Conservation (phyloP, 2,797 vertebrate genomes). For the Eurystomus glaucurus region DNA sequence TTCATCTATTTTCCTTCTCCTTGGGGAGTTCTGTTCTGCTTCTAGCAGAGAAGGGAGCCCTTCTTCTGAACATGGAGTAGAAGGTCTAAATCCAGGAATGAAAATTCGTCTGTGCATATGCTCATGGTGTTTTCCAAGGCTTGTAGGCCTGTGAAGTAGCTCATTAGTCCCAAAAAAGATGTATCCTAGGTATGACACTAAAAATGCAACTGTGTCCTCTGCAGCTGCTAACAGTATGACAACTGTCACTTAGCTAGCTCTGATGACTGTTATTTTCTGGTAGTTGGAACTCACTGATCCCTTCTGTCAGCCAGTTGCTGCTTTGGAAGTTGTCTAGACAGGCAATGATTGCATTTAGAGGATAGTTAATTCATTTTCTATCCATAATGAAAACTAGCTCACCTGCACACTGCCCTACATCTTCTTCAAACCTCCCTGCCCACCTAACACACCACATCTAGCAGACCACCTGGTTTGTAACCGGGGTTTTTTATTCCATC, state of each 20-base stretch:
- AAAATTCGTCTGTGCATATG: not conserved
- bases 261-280: not conserved
- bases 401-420: not conserved
- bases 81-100: not conserved
- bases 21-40: not conserved
- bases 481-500: not conserved
- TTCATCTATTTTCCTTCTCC: not conserved
- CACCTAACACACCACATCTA: fast-evolving
- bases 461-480: not conserved
- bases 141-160: fast-evolving
- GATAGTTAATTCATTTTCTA: not conserved
- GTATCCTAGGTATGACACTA: not conserved
- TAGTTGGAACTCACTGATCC: not conserved
- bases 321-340: not conserved
- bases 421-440: not conserved
- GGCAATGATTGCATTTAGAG: not conserved
- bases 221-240: not conserved
- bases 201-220: not conserved
- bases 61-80: not conserved
- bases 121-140: not conserved
- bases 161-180: not conserved
- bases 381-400: not conserved
- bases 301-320: not conserved
- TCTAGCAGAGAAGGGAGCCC: not conserved
- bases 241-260: not conserved